Conservation (phyloP, 2,888 invertebrate genomes). For the Microchrysa polita region DNA sequence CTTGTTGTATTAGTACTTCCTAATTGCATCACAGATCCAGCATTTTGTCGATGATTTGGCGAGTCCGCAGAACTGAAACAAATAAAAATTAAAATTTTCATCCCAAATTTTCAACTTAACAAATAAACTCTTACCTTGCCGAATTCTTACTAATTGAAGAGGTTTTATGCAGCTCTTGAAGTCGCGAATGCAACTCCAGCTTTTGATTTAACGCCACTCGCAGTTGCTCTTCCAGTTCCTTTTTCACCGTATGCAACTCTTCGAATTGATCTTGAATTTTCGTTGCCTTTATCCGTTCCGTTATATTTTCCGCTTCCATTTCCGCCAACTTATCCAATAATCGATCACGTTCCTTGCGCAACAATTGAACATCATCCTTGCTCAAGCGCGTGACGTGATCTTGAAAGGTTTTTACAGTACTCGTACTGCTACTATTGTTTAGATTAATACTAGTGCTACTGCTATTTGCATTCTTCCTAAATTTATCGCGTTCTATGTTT, state of each 20-base stretch:
- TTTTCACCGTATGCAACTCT: conserved; percentile 68
- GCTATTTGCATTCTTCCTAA: conserved; percentile 45
- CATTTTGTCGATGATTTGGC: conserved; percentile 58
- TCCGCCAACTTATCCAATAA: conserved; percentile 79
- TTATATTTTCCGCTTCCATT: conserved; percentile 78
- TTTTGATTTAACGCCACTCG: conserved; percentile 68
- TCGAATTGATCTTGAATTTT: conserved; percentile 73
- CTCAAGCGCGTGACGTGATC: conserved; percentile 60
- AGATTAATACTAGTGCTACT: conserved; percentile 55
- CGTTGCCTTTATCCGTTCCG: conserved; percentile 72
- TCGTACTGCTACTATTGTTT: conserved; percentile 49
- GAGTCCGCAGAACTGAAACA: conserved; percentile 55
- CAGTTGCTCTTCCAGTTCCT: conserved; percentile 71
- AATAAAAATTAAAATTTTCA: background rate
- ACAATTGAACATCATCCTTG: conserved; percentile 69
- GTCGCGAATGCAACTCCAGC: conserved; percentile 68
- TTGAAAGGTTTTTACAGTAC: conserved; percentile 60
- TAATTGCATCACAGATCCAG: conserved; percentile 43
- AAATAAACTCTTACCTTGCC: conserved; percentile 58
- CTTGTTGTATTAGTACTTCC: conserved; percentile 22
- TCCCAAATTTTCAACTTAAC: background rate
- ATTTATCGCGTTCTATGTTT: conserved; percentile 60
- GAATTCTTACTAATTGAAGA: conserved; percentile 60
- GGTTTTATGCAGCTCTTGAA: conserved; percentile 66
- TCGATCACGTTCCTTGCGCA: conserved; percentile 79